A percentile compares a stretch with the other conserved stretches of the same genome.
Evolutionary conservation across 2,113 vertebrate species (phyloP).

Genomic region (Vanacampus margaritifer): DNA sequence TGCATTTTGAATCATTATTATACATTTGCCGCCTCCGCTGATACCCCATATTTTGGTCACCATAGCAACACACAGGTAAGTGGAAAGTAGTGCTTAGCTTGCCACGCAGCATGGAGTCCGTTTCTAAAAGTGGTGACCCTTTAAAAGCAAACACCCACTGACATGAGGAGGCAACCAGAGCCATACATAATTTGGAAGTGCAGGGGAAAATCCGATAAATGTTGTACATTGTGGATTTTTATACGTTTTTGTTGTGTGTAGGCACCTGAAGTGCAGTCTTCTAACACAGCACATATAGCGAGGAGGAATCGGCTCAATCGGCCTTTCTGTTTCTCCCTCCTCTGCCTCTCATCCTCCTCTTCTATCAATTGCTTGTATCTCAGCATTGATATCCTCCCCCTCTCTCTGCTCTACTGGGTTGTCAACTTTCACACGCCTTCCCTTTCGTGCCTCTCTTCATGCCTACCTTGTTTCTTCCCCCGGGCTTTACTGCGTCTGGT

Average conservation of each 20-base stretch:
- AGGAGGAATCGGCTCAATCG: constrained; percentile 11
- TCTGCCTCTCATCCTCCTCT: constrained; percentile 14
- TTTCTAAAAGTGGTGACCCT: constrained; percentile 67
- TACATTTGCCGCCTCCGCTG: constrained; percentile 48
- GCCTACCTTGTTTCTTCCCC: constrained; percentile 17
- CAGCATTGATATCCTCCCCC: constrained; percentile 11
- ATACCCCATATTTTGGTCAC: constrained; percentile 54
- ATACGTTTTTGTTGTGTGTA: constrained; percentile 5
- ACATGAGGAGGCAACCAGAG: constrained; percentile 37
- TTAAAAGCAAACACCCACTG: constrained; percentile 60
- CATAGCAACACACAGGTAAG: constrained; percentile 68
- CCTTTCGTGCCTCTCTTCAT: constrained; percentile 18
- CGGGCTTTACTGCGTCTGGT: constrained; percentile 48
- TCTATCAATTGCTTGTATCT: constrained; percentile 6
- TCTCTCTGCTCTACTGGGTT: constrained; percentile 24
- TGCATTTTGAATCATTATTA: constrained; percentile 45
- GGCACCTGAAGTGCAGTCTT: constrained; percentile 9
- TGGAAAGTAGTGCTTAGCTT: constrained; percentile 56
- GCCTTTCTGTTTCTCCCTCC: constrained; percentile 3
- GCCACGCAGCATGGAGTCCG: constrained; percentile 45
- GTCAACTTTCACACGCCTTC: constrained; percentile 25
- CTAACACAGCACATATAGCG: constrained; percentile 23
- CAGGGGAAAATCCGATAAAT: constrained; percentile 24
- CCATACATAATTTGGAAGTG: constrained; percentile 19
- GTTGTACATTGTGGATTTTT: constrained; percentile 15